Evolutionary conservation across 2,797 vertebrate species (phyloP), one percentile per base, ranked within the genome.

Genomic region (Telmatherina bonti): DNA sequence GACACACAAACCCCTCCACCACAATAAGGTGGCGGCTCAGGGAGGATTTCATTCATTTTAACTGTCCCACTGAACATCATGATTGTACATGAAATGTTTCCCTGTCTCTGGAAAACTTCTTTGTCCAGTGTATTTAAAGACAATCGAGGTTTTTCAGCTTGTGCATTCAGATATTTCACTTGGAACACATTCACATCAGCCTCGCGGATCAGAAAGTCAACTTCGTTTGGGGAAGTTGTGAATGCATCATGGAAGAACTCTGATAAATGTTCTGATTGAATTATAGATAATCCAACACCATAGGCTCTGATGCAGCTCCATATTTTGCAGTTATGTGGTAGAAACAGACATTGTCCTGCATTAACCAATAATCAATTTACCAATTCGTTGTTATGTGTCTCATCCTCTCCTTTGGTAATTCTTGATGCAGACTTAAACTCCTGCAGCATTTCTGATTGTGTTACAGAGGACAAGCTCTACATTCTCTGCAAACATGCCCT

Each of bases 401-500:
- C 15, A 16, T 41, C 38, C 5, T 41, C 38, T 41, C 36, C 36
- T 38, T 15, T 12, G 13, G 12, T 12, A 38, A 38, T 38, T 12
- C 36, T 38, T 38, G 12, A 15, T 38, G 36, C 36, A 38, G 36
- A 12, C 2, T n/a, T n/a, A 60, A 61, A 35, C 22, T 52, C 60
- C 33, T 54, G n/a, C 49, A 55, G 27, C 29, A 66, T 62, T 58
- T 76, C 24, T 81, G 51, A 70, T 20, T 35, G 12, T 43, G 27
- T 70, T 63, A 18, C 10, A 26, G 15, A 60, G 29, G 16, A 41
- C 22, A 55, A 68, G 24, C 57, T 79, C 29, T 45, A 62, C 24
- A 57, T 56, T 56, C 27, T 52, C 79, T 68, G 61, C 69, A 67
- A 49, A 13, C 41, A 61, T 69, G 56, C 54, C 51, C 65, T 70